Evolutionary conservation across 1,140 invertebrate genomes (phyloP).

Genomic region (Monochamus saltuarius): DNA sequence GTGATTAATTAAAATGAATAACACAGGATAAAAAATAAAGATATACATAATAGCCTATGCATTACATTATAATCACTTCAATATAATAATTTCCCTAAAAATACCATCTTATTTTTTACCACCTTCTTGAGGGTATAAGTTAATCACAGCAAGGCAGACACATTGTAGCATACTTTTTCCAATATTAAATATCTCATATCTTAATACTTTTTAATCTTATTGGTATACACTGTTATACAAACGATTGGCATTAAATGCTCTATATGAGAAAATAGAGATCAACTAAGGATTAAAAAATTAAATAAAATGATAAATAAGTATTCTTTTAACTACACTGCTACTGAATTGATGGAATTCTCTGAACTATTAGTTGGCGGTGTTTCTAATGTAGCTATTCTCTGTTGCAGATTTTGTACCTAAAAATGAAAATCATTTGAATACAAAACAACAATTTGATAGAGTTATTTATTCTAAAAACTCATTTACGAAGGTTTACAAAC

Average conservation of each 20-base stretch:
- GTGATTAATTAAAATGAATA: too few species aligned
- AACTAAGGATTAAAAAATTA: not conserved
- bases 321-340: conserved; percentile 22
- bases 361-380: conserved; percentile 50
- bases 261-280: conserved; percentile 1
- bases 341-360: conserved; percentile 46
- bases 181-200: too few species aligned
- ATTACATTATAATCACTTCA: not conserved
- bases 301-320: not conserved
- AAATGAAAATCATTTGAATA: conserved; percentile 17
- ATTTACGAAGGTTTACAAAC: too few species aligned
- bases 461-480: not conserved
- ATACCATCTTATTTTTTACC: conserved; percentile 8
- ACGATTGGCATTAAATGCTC: conserved; percentile 24
- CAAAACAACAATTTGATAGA: too few species aligned
- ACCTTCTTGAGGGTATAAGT: conserved; percentile 18
- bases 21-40: too few species aligned
- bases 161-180: conserved; percentile 15
- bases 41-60: too few species aligned
- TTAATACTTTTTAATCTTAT: too few species aligned
- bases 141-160: conserved; percentile 32
- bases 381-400: conserved; percentile 49
- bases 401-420: conserved; percentile 48
- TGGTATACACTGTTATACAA: conserved; percentile 18
- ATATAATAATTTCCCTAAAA: conserved; percentile 17